Evolutionary conservation across 2,113 vertebrate genomes (phyloP).

Genomic region (Columba janthina): DNA sequence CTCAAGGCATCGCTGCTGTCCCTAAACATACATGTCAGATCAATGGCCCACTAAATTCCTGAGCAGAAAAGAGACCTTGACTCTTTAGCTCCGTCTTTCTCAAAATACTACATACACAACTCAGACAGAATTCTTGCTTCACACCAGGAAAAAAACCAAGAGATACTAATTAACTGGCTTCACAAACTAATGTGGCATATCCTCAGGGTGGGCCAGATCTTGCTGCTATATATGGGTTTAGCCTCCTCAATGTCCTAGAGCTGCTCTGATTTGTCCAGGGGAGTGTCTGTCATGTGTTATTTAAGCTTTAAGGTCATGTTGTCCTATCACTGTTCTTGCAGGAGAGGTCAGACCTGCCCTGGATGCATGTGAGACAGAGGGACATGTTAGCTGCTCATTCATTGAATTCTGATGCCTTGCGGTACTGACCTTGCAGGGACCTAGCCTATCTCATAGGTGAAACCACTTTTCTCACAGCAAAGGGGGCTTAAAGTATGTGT

Average conservation of each 20-base stretch:
- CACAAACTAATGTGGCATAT: background rate
- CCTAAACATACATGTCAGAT: conserved; percentile 18
- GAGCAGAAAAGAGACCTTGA: background rate
- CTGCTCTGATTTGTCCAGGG: background rate
- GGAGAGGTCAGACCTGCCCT: conserved; percentile 26
- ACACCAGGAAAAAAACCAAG: background rate
- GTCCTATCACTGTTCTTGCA: background rate
- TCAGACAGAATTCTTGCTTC: background rate
- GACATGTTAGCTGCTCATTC: background rate
- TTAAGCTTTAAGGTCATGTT: conserved; percentile 24
- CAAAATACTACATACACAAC: background rate
- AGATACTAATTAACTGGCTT: conserved; percentile 12
- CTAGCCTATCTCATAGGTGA: background rate
- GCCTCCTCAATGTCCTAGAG: background rate
- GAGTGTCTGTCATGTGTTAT: background rate
- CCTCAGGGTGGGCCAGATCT: conserved; percentile 1
- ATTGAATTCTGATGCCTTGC: background rate
- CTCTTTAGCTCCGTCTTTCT: background rate
- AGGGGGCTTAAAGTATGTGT: background rate
- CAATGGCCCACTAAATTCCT: background rate
- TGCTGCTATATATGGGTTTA: conserved; percentile 2
- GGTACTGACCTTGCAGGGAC: background rate
- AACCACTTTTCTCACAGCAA: background rate
- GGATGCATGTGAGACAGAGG: background rate
- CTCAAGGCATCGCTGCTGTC: background rate